Conservation (phyloP, 2,797 vertebrate genomes). For the Nannoperca australis region DNA sequence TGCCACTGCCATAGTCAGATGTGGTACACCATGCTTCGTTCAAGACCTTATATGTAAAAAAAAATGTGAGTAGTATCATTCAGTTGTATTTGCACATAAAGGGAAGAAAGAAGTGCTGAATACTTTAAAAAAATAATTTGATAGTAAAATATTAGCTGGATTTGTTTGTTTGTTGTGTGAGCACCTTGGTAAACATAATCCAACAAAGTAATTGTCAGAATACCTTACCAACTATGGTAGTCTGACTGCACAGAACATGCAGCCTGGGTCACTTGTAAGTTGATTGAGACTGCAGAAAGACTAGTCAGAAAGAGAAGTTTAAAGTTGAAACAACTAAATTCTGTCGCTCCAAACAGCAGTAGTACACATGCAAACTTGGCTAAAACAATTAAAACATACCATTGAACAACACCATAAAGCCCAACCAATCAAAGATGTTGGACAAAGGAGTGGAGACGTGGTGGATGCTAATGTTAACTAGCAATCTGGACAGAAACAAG, state of each 20-base stretch:
- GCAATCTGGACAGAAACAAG: background rate
- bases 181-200: background rate
- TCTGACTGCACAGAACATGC: too few species aligned
- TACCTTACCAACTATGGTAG: too few species aligned
- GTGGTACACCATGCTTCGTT: slow-evolving; percentile 6
- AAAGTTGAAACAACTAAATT: too few species aligned
- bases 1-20: background rate
- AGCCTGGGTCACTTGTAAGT: too few species aligned
- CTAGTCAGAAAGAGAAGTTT: too few species aligned
- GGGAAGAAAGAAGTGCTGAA: background rate
- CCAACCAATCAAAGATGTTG: too few species aligned
- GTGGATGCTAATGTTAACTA: background rate
- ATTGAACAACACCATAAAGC: too few species aligned
- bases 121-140: background rate
- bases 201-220: background rate
- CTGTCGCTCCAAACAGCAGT: too few species aligned
- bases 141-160: background rate
- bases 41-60: background rate
- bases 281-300: too few species aligned
- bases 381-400: too few species aligned
- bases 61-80: background rate
- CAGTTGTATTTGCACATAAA: background rate
- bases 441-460: background rate
- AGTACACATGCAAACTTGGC: too few species aligned
- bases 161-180: background rate